Percentiles rank a stretch among this genome's conserved stretches.
Conservation (phyloP, 1,140 invertebrate genomes). For the Leptinotarsa defecta region DNA sequence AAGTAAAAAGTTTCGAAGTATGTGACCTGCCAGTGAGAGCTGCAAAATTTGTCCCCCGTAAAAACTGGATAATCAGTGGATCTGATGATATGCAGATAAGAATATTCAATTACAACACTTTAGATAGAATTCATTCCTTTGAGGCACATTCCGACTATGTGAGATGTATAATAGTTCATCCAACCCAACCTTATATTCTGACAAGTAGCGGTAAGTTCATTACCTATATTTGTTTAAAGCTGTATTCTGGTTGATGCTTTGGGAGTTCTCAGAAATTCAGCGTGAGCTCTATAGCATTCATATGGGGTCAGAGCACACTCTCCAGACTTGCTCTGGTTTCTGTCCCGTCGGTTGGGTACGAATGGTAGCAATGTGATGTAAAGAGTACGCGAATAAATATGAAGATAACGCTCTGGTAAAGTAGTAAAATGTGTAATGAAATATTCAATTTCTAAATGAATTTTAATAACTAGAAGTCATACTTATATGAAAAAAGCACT, state of each 20-base stretch:
- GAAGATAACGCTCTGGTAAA: no score
- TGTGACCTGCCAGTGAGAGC: slow-evolving; percentile 95
- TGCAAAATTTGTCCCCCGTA: slow-evolving; percentile 94
- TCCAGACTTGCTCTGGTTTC: no score
- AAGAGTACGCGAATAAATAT: no score
- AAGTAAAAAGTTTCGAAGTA: slow-evolving; percentile 94
- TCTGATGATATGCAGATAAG: slow-evolving; percentile 96
- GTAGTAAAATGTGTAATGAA: no score
- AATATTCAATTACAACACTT: slow-evolving; percentile 98
- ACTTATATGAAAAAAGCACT: no score
- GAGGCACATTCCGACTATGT: slow-evolving; percentile 99
- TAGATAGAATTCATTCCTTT: slow-evolving; percentile 93
- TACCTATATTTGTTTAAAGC: background rate
- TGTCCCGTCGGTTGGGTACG: no score
- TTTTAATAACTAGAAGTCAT: no score
- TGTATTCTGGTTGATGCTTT: background rate
- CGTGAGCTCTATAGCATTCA: no score
- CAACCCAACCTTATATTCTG: slow-evolving; percentile 94
- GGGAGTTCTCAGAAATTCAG: no score
- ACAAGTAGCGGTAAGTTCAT: slow-evolving; percentile 87
- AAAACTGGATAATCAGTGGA: slow-evolving; percentile 98
- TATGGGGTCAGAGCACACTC: no score
- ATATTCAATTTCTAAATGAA: no score
- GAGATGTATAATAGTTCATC: slow-evolving; percentile 94
- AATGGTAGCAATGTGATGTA: no score